A percentile compares a stretch with the other conserved stretches of the same genome.
Evolutionary conservation across 2,797 vertebrate species (phyloP).

Genomic region (Smutsia temminckii): DNA sequence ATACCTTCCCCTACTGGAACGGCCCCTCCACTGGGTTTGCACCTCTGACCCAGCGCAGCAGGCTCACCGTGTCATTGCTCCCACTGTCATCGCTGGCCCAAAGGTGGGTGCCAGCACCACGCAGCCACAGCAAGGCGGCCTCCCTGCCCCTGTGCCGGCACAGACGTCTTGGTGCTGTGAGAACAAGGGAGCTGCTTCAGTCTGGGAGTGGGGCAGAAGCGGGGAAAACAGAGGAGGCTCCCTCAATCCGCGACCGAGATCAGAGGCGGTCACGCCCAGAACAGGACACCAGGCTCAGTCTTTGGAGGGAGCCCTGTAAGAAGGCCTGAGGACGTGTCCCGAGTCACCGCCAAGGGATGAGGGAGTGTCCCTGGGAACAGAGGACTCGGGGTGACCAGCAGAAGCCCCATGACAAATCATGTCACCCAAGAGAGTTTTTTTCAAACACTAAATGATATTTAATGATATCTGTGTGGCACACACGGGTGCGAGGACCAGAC

Average conservation of each 20-base stretch:
- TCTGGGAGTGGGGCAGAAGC: too few species aligned
- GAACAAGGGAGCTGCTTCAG: neutral
- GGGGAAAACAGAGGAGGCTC: neutral
- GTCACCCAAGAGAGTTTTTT: neutral
- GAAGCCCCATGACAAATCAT: neutral
- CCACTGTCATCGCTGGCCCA: neutral
- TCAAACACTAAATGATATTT: neutral
- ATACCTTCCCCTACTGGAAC: fast-evolving
- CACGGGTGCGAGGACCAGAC: neutral
- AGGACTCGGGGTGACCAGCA: fast-evolving
- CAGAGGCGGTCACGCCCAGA: neutral
- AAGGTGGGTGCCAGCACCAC: fast-evolving
- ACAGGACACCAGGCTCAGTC: neutral
- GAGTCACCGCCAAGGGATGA: neutral
- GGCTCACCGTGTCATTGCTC: neutral
- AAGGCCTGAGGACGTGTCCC: neutral
- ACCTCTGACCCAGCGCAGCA: fast-evolving
- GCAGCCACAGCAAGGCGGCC: fast-evolving
- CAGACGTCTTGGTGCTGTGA: neutral
- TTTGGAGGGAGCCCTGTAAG: fast-evolving
- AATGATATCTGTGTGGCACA: neutral
- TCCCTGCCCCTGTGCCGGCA: fast-evolving
- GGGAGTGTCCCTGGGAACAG: neutral
- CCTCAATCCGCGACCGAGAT: neutral
- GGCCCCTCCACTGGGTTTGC: neutral